phyloP scores from a whole-genome alignment of 2,797 vertebrate species.

The Hypotaenidia philippensis region DNA sequence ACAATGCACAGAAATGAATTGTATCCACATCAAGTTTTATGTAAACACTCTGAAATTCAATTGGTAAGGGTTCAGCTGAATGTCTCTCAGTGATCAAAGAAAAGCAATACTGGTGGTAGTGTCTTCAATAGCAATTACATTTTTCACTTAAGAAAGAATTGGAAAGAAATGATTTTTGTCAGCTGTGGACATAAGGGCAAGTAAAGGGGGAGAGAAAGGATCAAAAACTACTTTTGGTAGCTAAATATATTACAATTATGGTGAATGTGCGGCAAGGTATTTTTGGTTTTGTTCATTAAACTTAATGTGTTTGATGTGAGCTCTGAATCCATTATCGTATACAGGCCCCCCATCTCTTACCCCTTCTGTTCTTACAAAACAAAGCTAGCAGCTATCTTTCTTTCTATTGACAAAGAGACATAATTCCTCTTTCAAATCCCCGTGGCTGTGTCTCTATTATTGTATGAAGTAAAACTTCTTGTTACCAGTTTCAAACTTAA shows the following conservation, averaged over 20 bases:
- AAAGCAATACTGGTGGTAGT: conserved; percentile 10
- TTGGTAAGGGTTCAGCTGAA: conserved; percentile 53
- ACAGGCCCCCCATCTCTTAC: background rate
- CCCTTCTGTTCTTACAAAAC: background rate
- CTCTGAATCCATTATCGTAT: background rate
- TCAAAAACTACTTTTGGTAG: background rate
- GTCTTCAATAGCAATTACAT: conserved; percentile 45
- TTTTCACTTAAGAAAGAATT: conserved; percentile 36
- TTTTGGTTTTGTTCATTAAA: conserved; percentile 26
- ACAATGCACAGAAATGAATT: conserved; percentile 24
- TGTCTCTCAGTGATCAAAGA: conserved; percentile 56
- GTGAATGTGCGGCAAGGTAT: background rate
- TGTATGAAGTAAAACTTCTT: background rate
- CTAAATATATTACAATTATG: background rate
- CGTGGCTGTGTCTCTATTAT: background rate
- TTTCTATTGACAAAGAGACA: background rate
- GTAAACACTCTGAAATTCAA: conserved; percentile 65
- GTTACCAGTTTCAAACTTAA: background rate
- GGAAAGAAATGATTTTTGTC: conserved; percentile 41
- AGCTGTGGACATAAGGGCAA: background rate
- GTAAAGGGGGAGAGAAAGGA: background rate
- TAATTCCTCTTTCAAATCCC: conserved; percentile 2
- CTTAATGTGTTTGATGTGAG: background rate
- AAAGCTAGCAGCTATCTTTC: background rate
- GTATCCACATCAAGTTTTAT: conserved; percentile 53